Percentiles rank a stretch among this genome's conserved stretches.
These are phyloP conservation scores for Tachina fera DNA, from an alignment of 2,888 invertebrate genomes.

Conservation along the genomic window DNA sequence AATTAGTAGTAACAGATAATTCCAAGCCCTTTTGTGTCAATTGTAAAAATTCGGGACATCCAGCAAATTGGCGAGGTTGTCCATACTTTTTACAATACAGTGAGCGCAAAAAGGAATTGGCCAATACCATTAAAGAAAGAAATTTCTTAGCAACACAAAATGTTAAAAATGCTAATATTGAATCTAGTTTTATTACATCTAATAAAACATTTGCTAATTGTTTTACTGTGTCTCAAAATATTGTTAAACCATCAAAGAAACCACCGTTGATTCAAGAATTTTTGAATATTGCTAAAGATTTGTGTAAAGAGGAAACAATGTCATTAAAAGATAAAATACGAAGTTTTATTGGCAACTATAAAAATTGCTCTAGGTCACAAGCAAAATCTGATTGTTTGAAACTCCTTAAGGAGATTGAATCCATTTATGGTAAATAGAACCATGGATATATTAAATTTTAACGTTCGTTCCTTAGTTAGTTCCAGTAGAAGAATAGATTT, in stretches of 20 bases:
- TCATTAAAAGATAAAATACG: conserved; percentile 18
- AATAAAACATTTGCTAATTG: too few relatives aligned
- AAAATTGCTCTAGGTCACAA: conserved; percentile 1
- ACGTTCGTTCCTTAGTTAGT: conserved; percentile 4
- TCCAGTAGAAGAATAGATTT: background rate
- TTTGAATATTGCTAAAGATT: conserved; percentile 2
- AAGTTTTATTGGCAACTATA: conserved; percentile 12
- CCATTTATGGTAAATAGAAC: background rate
- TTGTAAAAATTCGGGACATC: background rate
- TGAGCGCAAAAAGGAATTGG: background rate
- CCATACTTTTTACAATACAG: background rate
- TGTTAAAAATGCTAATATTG: background rate
- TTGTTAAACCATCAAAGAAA: background rate
- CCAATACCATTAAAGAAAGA: background rate
- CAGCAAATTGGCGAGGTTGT: too few relatives aligned
- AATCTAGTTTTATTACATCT: background rate
- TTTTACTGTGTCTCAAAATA: background rate
- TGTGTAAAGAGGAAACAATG: conserved; percentile 9
- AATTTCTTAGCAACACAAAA: background rate
- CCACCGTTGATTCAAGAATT: background rate
- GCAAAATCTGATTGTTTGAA: conserved; percentile 22
- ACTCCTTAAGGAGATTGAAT: conserved; percentile 9
- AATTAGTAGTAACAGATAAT: background rate
- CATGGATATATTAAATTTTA: conserved; percentile 18
- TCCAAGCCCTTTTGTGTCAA: background rate